Evolutionary conservation across 2,113 vertebrate genomes (phyloP), one percentile per base, ranked within the genome.

Genomic region (Pterocles orientalis): DNA sequence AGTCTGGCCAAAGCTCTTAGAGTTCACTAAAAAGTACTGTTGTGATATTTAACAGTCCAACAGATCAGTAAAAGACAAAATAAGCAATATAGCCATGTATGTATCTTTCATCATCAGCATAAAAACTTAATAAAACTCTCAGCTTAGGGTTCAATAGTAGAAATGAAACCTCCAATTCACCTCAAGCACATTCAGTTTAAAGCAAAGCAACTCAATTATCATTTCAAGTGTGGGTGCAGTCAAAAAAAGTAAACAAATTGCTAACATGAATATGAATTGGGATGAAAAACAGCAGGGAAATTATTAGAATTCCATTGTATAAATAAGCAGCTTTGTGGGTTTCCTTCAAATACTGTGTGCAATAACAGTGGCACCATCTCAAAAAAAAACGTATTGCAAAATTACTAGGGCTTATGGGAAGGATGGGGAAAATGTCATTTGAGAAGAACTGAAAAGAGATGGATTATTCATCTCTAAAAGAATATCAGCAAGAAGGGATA

Each of bases 231-330:
- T 25, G 18, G 54, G 16, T 92, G 31, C 23, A 21, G 75, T 76
- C 6, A 61, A 58, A 91, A 82, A 78, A 71, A 58, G 19, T 73
- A 90, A 87, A 83, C 24, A 90, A 72, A 36, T 18, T 77, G 64
- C 45, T 88, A 90, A 90, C 47, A 45, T 36, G 71, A 73, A 81
- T 90, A 83, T 64, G 82, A 93, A 88, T 33, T 81, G 33, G 24
- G 43, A 86, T 81, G 71, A 80, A 95, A 82, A 96, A 39, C 60
- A 93, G 82, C 58, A 68, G 60, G 68, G 56, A 95, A 92, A 90
- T 77, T 75, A 86, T 73, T 86, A 83, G 79, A 88, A 93, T 58
- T 65, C 14, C 51, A 36, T 34, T 57, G 69, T 81, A 88, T 34
- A 66, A 83, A 86, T 73, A 72, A 80, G 41, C 41, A 80, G 25